phyloP scores from a whole-genome alignment of 2,888 invertebrate genomes.

The Noctua fimbriata region DNA sequence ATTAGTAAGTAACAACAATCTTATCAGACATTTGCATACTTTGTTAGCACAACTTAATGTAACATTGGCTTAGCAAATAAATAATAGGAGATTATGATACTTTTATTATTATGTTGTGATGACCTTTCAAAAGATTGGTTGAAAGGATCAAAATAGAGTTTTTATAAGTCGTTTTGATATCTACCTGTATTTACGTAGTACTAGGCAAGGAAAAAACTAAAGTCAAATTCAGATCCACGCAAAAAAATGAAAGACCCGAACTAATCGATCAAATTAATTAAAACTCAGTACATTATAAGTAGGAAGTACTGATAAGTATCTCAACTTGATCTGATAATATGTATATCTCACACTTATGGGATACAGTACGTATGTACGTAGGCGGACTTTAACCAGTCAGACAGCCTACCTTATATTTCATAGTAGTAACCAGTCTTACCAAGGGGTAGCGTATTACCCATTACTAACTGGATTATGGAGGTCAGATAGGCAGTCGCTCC shows the following conservation, averaged over 20 bases:
- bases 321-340: background rate
- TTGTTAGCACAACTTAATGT: background rate
- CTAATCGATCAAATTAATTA: slow-evolving; percentile 12
- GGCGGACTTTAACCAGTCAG: too few relatives aligned
- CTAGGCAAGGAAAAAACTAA: background rate
- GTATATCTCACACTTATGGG: background rate
- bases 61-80: background rate
- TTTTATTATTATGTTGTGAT: background rate
- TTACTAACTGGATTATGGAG: too few relatives aligned
- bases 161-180: background rate
- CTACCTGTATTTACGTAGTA: background rate
- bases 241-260: background rate
- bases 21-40: slow-evolving; percentile 3
- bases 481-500: too few relatives aligned
- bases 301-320: slow-evolving; percentile 1
- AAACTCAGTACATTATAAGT: too few relatives aligned
- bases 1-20: slow-evolving; percentile 8
- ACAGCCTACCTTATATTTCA: too few relatives aligned
- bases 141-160: background rate
- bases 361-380: too few relatives aligned
- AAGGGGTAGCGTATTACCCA: too few relatives aligned
- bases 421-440: too few relatives aligned
- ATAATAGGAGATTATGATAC: background rate
- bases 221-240: background rate
- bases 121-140: background rate